These are phyloP conservation scores for Mimas tiliae DNA, from an alignment of 2,888 invertebrate species.

Conservation along the genomic window DNA sequence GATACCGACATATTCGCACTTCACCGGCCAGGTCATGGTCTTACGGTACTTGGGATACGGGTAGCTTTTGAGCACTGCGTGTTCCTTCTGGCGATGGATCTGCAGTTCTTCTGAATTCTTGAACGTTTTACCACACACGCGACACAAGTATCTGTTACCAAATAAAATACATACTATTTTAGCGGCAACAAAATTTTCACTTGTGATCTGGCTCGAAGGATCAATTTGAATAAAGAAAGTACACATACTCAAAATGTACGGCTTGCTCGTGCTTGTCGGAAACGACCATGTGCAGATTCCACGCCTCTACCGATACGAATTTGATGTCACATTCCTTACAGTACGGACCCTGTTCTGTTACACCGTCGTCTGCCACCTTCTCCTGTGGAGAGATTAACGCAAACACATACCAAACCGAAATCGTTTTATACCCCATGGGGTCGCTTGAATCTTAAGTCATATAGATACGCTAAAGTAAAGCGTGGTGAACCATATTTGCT, in stretches of 20 bases:
- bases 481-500: no score
- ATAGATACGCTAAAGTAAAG: no score
- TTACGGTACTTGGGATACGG: constrained; percentile 53
- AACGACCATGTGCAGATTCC: constrained; percentile 72
- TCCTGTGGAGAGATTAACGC: constrained; percentile 32
- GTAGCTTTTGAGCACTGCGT: constrained; percentile 71
- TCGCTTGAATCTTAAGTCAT: no score
- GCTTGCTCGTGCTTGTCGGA: constrained; percentile 58
- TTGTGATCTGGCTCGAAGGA: constrained; percentile 9
- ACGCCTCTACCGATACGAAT: constrained; percentile 69
- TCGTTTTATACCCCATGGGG: no score
- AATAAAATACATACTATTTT: not conserved
- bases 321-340: constrained; percentile 72
- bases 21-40: constrained; percentile 58
- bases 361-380: constrained; percentile 35
- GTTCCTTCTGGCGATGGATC: constrained; percentile 63
- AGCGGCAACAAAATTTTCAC: no score
- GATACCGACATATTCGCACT: constrained; percentile 64
- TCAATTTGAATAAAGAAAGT: not conserved
- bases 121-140: constrained; percentile 70
- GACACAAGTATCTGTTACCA: constrained; percentile 62
- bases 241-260: constrained; percentile 59
- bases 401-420: not conserved
- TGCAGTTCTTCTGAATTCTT: constrained; percentile 59
- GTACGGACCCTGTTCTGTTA: constrained; percentile 54